Evolutionary conservation across 2,113 vertebrate genomes (phyloP).

Genomic region (Paralichthys olivaceus): DNA sequence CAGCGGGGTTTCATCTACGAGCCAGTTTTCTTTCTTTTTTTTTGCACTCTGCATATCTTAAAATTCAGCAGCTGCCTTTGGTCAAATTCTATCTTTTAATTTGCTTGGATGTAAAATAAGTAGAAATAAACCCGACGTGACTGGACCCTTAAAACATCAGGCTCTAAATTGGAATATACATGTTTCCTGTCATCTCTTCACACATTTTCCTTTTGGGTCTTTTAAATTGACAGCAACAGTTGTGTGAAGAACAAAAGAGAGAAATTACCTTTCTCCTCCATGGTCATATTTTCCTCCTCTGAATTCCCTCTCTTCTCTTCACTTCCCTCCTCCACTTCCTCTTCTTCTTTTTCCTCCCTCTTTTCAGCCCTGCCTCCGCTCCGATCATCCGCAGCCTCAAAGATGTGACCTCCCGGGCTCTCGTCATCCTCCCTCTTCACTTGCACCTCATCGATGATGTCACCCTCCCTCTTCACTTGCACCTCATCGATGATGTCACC

Average conservation of each 20-base stretch:
- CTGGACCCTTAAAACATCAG: background rate
- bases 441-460: slow-evolving; percentile 42
- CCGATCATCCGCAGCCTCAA: slow-evolving; percentile 62
- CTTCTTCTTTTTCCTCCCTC: slow-evolving; percentile 44
- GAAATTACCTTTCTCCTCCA: slow-evolving; percentile 51
- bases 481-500: slow-evolving; percentile 36
- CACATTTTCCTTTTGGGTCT: background rate
- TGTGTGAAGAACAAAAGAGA: background rate
- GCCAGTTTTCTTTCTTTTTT: slow-evolving; percentile 2
- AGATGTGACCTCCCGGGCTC: slow-evolving; percentile 61
- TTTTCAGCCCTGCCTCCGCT: slow-evolving; percentile 59
- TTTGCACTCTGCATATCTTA: background rate
- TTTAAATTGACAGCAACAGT: background rate
- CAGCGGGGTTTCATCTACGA: slow-evolving; percentile 27
- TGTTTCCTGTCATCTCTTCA: background rate
- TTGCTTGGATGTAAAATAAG: slow-evolving; percentile 3
- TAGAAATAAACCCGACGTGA: slow-evolving; percentile 4
- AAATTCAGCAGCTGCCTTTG: slow-evolving; percentile 12
- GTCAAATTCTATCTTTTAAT: slow-evolving; percentile 21
- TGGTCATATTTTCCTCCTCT: slow-evolving; percentile 63
- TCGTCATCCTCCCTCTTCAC: slow-evolving; percentile 46
- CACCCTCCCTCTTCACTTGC: slow-evolving; percentile 42
- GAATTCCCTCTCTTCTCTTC: slow-evolving; percentile 56
- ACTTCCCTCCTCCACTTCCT: background rate
- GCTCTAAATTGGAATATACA: background rate